Conservation (phyloP, 2,113 vertebrate species). For the Labeo rohita region DNA sequence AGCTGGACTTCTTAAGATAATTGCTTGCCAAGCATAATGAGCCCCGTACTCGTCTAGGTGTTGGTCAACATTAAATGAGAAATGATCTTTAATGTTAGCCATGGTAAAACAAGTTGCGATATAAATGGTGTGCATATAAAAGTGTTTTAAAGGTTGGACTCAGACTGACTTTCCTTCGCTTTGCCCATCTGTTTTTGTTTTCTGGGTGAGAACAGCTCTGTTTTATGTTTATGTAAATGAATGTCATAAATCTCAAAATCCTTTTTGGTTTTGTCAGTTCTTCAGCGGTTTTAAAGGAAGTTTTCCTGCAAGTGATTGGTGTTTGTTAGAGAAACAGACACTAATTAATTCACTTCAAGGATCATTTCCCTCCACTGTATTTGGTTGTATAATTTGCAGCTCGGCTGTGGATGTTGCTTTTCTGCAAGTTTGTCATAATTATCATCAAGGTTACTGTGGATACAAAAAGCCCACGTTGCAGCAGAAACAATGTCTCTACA, state of each 20-base stretch:
- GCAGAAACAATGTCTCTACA: conserved; percentile 4
- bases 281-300: conserved; percentile 5
- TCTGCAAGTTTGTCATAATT: conserved; percentile 36
- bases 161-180: background rate
- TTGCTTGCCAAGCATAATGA: conserved; percentile 5
- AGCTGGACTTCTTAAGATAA: background rate
- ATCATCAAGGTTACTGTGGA: conserved; percentile 31
- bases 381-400: conserved; percentile 38
- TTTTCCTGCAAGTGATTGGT: background rate
- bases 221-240: conserved; percentile 26
- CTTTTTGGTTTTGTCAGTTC: conserved; percentile 29
- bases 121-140: background rate
- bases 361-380: conserved; percentile 11
- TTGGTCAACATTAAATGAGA: background rate
- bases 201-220: conserved; percentile 9
- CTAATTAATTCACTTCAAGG: conserved; percentile 42
- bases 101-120: background rate
- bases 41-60: background rate
- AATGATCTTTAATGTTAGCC: background rate
- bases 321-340: conserved; percentile 19
- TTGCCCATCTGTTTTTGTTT: conserved; percentile 36
- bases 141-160: background rate
- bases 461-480: background rate
- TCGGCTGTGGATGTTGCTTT: conserved; percentile 22
- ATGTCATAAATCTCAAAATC: conserved; percentile 18